Percentiles rank a stretch among this genome's conserved stretches.
phyloP scores from a whole-genome alignment of 1,140 invertebrate genomes.

The Mylabris phalerata region DNA sequence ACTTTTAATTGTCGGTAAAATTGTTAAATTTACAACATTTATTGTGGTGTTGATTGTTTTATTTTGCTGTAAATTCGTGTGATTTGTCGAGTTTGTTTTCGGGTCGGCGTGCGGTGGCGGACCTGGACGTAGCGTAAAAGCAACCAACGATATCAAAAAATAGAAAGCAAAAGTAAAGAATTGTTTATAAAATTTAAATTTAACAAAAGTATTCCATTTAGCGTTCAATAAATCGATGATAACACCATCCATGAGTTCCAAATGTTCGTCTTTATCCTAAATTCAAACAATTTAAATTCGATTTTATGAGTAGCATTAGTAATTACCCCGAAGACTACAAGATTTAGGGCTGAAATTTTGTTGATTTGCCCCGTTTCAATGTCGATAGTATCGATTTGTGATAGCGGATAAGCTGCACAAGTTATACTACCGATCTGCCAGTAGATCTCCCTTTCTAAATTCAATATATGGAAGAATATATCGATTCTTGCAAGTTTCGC shows the following conservation, averaged over 20 bases:
- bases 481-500: constrained; percentile 89
- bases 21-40: not conserved
- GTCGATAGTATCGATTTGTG: constrained; percentile 93
- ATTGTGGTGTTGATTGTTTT: not conserved
- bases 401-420: constrained; percentile 94
- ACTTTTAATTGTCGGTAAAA: not conserved
- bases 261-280: constrained; percentile 88
- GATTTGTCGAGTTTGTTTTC: not conserved
- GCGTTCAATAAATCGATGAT: constrained; percentile 90
- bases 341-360: constrained; percentile 87
- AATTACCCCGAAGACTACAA: constrained; percentile 94
- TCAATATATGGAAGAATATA: constrained; percentile 93
- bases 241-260: constrained; percentile 92
- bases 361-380: constrained; percentile 84
- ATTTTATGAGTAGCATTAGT: not conserved
- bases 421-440: constrained; percentile 95
- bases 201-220: constrained; percentile 97
- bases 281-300: constrained; percentile 9
- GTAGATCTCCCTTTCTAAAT: constrained; percentile 90
- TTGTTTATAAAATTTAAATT: constrained; percentile 88
- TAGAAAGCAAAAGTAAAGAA: constrained; percentile 87
- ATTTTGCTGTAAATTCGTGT: not conserved
- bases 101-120: constrained; percentile 39
- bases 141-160: constrained; percentile 79
- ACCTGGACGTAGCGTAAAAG: constrained; percentile 81